Percentiles rank a stretch among this genome's conserved stretches.
Evolutionary conservation across 1,140 invertebrate species (phyloP).

Genomic region (Philaenus spumarius): DNA sequence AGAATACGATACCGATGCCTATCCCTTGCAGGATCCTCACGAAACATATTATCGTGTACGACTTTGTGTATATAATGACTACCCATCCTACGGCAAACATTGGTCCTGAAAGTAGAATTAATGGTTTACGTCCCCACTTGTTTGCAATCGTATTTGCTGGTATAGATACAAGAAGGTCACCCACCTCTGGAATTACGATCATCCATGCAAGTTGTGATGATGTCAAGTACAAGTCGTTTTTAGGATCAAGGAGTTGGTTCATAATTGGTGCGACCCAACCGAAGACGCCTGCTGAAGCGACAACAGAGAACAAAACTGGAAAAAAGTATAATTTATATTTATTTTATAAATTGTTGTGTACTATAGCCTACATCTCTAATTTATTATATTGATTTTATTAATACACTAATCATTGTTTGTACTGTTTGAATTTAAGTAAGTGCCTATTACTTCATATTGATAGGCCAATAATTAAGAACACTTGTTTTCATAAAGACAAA

Average conservation of each 20-base stretch:
- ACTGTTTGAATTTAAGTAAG: too few relatives aligned
- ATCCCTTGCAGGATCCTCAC: conserved; percentile 35
- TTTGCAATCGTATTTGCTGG: conserved; percentile 28
- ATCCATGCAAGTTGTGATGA: conserved; percentile 56
- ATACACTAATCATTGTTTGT: too few relatives aligned
- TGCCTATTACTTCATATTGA: too few relatives aligned
- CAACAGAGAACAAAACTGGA: conserved; percentile 37
- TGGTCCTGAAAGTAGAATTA: conserved; percentile 7
- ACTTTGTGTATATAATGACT: background rate
- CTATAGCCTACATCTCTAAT: too few relatives aligned
- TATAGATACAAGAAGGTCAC: conserved; percentile 39
- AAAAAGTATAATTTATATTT: too few relatives aligned
- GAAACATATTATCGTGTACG: conserved; percentile 13
- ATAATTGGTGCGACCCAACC: conserved; percentile 55
- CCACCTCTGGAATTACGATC: conserved; percentile 48
- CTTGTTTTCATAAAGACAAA: too few relatives aligned
- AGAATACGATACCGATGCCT: conserved; percentile 63
- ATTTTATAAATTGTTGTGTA: too few relatives aligned
- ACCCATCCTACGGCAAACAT: background rate
- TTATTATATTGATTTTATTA: too few relatives aligned
- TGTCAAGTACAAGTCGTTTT: conserved; percentile 46
- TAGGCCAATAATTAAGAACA: too few relatives aligned
- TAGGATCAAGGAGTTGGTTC: conserved; percentile 40
- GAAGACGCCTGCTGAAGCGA: conserved; percentile 36
- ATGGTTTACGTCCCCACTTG: conserved; percentile 21